Evolutionary conservation across 2,888 invertebrate genomes (phyloP).

Genomic region (Hymenopus coronatus): DNA sequence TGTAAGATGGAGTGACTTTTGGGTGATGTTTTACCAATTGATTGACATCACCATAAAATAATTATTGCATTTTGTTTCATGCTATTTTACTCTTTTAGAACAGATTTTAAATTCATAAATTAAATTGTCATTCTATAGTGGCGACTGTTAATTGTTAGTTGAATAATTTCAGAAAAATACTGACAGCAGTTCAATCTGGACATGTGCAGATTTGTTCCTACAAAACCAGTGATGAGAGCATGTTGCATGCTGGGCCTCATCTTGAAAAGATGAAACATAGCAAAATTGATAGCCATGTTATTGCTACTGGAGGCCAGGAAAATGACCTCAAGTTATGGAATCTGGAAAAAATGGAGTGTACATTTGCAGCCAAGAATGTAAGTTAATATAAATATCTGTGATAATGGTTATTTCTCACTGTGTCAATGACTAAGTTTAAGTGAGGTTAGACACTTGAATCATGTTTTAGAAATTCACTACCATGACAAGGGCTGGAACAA

Average conservation of each 20-base stretch:
- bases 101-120: no score
- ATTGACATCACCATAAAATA: no score
- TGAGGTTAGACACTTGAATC: not conserved
- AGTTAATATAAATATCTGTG: conserved; percentile 42
- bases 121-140: no score
- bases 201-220: conserved; percentile 61
- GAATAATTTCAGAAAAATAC: conserved; percentile 43
- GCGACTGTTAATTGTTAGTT: no score
- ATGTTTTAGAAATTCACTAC: not conserved
- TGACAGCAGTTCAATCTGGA: conserved; percentile 62
- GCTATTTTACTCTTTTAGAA: no score
- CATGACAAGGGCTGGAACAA: no score
- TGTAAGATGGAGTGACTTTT: no score
- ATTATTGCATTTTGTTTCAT: no score
- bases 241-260: conserved; percentile 32
- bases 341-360: conserved; percentile 49
- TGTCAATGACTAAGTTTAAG: conserved; percentile 1
- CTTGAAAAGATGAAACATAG: conserved; percentile 62
- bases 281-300: conserved; percentile 52
- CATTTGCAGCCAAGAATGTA: conserved; percentile 63
- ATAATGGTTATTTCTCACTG: no score
- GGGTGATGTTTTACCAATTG: no score
- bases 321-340: conserved; percentile 88
- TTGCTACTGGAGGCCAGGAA: conserved; percentile 87
- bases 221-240: conserved; percentile 41